A percentile compares a stretch with the other conserved stretches of the same genome.
Conservation (phyloP, 2,888 invertebrate species). For the Tenthredo livida region DNA sequence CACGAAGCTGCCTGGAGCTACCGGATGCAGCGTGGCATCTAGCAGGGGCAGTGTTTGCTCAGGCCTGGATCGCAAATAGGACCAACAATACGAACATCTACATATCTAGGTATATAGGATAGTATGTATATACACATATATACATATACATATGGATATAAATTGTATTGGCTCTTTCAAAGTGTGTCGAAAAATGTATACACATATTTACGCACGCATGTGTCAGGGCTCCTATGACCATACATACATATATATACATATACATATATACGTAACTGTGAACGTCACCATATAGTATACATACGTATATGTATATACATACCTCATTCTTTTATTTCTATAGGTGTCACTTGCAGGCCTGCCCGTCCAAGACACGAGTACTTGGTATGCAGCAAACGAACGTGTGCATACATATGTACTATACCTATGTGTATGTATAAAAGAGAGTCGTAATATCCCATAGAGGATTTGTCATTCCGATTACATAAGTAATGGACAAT, state of each 20-base stretch:
- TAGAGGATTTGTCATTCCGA: not conserved
- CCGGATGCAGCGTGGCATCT: constrained; percentile 66
- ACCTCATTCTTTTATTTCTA: constrained; percentile 33
- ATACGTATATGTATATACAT: constrained; percentile 18
- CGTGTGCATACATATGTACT: not conserved
- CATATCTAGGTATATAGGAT: not conserved
- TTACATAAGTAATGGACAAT: not conserved
- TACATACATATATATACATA: not conserved
- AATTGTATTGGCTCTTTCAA: constrained; percentile 2
- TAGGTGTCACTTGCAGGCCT: constrained; percentile 37
- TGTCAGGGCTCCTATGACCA: not conserved
- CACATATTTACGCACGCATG: not conserved
- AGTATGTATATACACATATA: not conserved
- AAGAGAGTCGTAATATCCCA: not conserved
- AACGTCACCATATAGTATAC: constrained; percentile 52
- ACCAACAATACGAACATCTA: constrained; percentile 32
- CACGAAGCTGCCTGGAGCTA: constrained; percentile 29
- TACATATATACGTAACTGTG: constrained; percentile 50
- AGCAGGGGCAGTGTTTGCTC: constrained; percentile 71
- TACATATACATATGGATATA: not conserved
- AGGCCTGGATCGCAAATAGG: constrained; percentile 69
- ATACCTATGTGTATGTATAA: not conserved
- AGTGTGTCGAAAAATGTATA: not conserved
- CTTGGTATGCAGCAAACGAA: constrained; percentile 25
- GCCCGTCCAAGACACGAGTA: constrained; percentile 1